These are phyloP conservation scores for Syrrhaptes paradoxus DNA, from an alignment of 2,113 vertebrate genomes.

Conservation along the genomic window DNA sequence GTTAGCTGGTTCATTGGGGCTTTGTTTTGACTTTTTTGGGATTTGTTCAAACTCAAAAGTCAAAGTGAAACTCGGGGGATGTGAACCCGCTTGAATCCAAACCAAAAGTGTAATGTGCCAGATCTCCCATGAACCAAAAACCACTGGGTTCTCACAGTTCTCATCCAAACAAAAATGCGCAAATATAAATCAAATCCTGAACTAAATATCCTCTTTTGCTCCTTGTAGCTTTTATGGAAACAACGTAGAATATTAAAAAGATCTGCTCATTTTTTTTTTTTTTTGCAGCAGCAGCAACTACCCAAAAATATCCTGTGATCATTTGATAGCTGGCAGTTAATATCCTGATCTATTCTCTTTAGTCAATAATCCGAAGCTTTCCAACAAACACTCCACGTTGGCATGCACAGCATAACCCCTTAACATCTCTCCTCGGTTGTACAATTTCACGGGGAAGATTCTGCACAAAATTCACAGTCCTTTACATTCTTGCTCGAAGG, in stretches of 20 bases:
- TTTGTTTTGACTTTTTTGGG: constrained; percentile 40
- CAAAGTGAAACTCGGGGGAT: constrained; percentile 61
- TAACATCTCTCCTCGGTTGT: neutral
- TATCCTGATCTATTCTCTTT: constrained; percentile 58
- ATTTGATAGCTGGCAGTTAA: constrained; percentile 55
- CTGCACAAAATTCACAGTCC: neutral
- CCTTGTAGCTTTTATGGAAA: neutral
- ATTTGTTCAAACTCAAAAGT: constrained; percentile 46
- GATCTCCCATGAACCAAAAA: constrained; percentile 59
- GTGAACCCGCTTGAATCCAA: constrained; percentile 61
- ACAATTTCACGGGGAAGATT: neutral
- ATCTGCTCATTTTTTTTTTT: constrained; percentile 1
- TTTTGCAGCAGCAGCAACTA: neutral
- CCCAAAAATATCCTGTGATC: constrained; percentile 57
- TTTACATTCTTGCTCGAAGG: neutral
- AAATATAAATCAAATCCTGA: constrained; percentile 41
- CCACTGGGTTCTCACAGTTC: constrained; percentile 55
- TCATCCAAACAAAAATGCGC: constrained; percentile 22
- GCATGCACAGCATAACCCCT: neutral
- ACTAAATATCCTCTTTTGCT: neutral
- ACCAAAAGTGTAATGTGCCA: constrained; percentile 20
- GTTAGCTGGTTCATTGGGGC: neutral
- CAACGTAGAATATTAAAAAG: constrained; percentile 27
- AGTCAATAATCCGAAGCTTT: constrained; percentile 9
- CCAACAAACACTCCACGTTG: neutral